Percentiles rank a stretch among this genome's conserved stretches.
Evolutionary conservation across 2,888 invertebrate genomes (phyloP).

Genomic region (Lamellibrachia columna): DNA sequence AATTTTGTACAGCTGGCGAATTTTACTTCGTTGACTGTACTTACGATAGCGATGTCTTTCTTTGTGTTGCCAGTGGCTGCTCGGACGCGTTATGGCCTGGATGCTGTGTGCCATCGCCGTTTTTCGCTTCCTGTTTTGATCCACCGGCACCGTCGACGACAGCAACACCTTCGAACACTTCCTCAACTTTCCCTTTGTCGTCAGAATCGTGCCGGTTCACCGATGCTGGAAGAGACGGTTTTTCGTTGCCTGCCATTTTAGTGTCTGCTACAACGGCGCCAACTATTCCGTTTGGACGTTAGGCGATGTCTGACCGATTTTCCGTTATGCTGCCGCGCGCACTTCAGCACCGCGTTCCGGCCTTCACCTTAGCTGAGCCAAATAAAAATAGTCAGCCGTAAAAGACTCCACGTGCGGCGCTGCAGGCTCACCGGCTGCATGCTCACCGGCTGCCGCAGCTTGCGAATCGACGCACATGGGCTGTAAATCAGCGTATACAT

Average conservation of each 20-base stretch:
- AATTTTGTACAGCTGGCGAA: too few relatives aligned
- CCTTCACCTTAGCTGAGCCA: neutral
- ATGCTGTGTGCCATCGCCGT: too few relatives aligned
- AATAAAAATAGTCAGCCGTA: neutral
- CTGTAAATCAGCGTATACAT: neutral
- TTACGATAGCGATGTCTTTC: too few relatives aligned
- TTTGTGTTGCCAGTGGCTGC: too few relatives aligned
- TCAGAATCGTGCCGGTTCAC: neutral
- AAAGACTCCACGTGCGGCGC: neutral
- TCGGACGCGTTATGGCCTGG: too few relatives aligned
- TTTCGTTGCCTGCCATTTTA: neutral
- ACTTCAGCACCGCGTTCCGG: neutral
- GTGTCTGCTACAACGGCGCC: neutral
- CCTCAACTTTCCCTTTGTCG: neutral
- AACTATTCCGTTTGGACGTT: neutral
- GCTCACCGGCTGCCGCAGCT: neutral
- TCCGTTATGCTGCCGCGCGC: neutral
- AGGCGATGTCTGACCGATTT: neutral
- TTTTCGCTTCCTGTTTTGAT: neutral
- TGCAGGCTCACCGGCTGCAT: neutral
- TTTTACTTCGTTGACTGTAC: too few relatives aligned
- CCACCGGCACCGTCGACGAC: neutral
- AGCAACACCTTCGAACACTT: neutral
- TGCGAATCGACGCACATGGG: neutral
- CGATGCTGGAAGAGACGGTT: neutral